These are phyloP conservation scores for Thunnus albacares DNA, from an alignment of 2,797 vertebrate genomes.

Conservation along the genomic window DNA sequence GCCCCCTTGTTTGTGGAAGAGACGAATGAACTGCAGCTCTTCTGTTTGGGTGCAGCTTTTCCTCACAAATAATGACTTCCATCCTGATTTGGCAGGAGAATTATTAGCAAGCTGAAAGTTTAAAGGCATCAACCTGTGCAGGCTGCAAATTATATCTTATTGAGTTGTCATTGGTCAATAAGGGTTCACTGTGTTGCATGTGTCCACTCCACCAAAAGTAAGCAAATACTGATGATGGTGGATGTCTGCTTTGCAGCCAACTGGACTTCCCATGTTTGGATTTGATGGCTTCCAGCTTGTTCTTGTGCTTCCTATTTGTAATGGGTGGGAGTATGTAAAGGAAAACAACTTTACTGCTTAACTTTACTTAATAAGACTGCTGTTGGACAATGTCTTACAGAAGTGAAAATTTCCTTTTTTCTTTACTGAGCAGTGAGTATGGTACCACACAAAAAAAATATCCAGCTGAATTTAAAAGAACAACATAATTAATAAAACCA, in stretches of 20 bases:
- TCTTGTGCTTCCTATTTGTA: conserved; percentile 1
- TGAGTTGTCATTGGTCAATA: not conserved
- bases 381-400: not conserved
- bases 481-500: not conserved
- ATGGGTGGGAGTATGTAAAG: not conserved
- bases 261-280: conserved; percentile 27
- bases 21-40: not conserved
- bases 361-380: not conserved
- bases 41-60: not conserved
- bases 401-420: not conserved
- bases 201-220: not conserved
- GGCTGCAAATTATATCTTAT: not conserved
- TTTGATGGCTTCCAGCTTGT: conserved; percentile 32
- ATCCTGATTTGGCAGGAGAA: not conserved
- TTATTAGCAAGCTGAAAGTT: not conserved
- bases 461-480: not conserved
- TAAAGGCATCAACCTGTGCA: not conserved
- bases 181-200: not conserved
- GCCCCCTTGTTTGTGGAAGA: not conserved
- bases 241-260: conserved; percentile 13
- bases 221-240: conserved; percentile 2
- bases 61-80: not conserved
- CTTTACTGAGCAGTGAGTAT: not conserved
- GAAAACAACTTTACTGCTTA: not conserved
- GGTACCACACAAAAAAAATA: not conserved